Evolutionary conservation across 2,113 vertebrate species (phyloP).

Genomic region (Tringa solitaria): DNA sequence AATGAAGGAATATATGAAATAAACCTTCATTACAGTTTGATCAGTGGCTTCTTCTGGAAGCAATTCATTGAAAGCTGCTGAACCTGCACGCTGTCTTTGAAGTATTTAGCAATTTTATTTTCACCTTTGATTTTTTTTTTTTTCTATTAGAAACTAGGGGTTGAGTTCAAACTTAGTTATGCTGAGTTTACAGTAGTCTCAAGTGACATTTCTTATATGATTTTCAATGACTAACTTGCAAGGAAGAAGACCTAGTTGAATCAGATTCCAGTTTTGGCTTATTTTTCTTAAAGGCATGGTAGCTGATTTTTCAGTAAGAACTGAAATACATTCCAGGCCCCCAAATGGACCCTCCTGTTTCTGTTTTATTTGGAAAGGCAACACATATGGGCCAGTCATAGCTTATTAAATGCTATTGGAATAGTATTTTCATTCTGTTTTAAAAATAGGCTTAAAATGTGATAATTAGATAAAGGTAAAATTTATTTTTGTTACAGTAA

Average conservation of each 20-base stretch:
- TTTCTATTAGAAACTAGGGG: neutral
- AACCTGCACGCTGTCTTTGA: neutral
- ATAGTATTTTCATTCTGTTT: neutral
- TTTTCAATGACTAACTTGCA: neutral
- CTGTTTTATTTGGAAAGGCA: neutral
- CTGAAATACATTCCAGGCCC: neutral
- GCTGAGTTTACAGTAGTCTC: neutral
- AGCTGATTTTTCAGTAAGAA: neutral
- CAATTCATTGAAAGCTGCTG: neutral
- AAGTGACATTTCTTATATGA: neutral
- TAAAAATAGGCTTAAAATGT: neutral
- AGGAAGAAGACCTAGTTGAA: neutral
- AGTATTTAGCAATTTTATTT: conserved; percentile 26
- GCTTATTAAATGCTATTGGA: neutral
- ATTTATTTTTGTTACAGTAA: neutral
- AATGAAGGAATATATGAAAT: neutral
- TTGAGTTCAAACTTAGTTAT: conserved; percentile 9
- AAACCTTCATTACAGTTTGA: neutral
- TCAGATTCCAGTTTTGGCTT: neutral
- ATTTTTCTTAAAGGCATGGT: neutral
- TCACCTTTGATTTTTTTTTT: neutral
- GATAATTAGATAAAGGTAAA: neutral
- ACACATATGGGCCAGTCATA: neutral
- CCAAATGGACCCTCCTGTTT: neutral
- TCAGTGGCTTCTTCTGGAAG: neutral